These are phyloP conservation scores for Pangasius mekongensis DNA, from an alignment of 2,797 vertebrate genomes.

Conservation along the genomic window DNA sequence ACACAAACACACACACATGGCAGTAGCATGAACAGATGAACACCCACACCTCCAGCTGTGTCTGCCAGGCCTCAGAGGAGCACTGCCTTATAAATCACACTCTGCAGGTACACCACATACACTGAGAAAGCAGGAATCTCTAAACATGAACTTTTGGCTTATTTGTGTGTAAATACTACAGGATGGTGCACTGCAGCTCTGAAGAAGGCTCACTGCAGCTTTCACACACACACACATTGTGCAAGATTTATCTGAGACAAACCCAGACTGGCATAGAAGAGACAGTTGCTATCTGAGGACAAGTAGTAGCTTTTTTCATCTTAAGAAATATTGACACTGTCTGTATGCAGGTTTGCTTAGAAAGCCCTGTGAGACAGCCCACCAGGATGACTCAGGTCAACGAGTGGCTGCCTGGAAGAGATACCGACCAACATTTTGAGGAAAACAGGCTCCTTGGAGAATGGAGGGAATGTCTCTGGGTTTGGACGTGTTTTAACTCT, in stretches of 20 bases:
- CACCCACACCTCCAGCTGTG: slow-evolving; percentile 58
- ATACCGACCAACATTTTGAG: slow-evolving; percentile 18
- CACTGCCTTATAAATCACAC: slow-evolving; percentile 60
- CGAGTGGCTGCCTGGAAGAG: slow-evolving; percentile 20
- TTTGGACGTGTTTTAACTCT: slow-evolving; percentile 63
- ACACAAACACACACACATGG: neutral
- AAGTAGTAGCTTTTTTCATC: slow-evolving; percentile 30
- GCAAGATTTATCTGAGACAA: slow-evolving; percentile 42
- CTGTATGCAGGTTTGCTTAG: slow-evolving; percentile 32
- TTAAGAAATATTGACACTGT: slow-evolving; percentile 34
- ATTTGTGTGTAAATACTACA: slow-evolving; percentile 59
- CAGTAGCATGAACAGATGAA: slow-evolving; percentile 38
- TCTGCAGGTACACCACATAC: slow-evolving; percentile 54
- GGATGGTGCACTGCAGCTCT: slow-evolving; percentile 33
- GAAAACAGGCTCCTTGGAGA: slow-evolving; percentile 24
- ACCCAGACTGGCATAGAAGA: slow-evolving; percentile 31
- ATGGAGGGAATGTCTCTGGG: slow-evolving; percentile 50
- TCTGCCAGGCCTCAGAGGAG: slow-evolving; percentile 23
- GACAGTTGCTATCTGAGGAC: slow-evolving; percentile 17
- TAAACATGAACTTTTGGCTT: slow-evolving; percentile 62
- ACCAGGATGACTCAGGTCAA: slow-evolving; percentile 41
- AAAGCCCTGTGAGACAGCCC: slow-evolving; percentile 20
- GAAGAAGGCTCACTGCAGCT: neutral
- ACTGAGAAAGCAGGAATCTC: slow-evolving; percentile 60
- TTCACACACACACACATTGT: slow-evolving; percentile 21